Evolutionary conservation across 1,140 invertebrate genomes (phyloP).

Genomic region (Muscidifurax raptorellus): DNA sequence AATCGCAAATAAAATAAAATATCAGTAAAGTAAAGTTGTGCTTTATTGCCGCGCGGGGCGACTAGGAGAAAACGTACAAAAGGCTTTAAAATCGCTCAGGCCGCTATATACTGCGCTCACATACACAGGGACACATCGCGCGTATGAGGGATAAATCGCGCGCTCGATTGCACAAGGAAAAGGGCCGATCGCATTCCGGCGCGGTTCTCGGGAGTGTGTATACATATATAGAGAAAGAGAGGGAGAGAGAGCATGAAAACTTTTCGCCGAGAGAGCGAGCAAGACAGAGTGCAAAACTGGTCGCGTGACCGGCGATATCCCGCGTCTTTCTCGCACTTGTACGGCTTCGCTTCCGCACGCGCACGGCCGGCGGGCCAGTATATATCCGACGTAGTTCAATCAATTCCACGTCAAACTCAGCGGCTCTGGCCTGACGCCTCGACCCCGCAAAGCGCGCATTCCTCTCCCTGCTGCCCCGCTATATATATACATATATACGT

Average conservation of each 20-base stretch:
- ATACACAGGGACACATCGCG: background rate
- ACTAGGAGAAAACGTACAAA: background rate
- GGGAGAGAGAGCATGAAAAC: background rate
- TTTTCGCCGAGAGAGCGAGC: conserved; percentile 3
- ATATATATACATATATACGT: background rate
- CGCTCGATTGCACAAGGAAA: conserved; percentile 43
- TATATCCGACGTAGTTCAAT: conserved; percentile 61
- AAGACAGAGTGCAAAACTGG: background rate
- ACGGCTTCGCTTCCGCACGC: background rate
- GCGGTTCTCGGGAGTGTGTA: background rate
- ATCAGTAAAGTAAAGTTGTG: background rate
- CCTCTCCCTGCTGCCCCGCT: conserved; percentile 44
- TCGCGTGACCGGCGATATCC: conserved; percentile 60
- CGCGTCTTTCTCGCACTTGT: background rate
- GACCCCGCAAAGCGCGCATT: conserved; percentile 56
- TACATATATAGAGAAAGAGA: too few relatives aligned
- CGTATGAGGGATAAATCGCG: conserved; percentile 47
- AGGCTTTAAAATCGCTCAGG: background rate
- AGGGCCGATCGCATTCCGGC: conserved; percentile 50
- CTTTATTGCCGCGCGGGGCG: background rate
- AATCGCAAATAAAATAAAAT: conserved; percentile 27
- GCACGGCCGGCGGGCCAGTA: background rate
- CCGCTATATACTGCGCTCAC: background rate
- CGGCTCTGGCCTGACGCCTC: conserved; percentile 28
- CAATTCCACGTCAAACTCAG: conserved; percentile 69